These are phyloP conservation scores for Globodera ellingtonae DNA, from an alignment of 1,140 invertebrate genomes.

Conservation along the genomic window DNA sequence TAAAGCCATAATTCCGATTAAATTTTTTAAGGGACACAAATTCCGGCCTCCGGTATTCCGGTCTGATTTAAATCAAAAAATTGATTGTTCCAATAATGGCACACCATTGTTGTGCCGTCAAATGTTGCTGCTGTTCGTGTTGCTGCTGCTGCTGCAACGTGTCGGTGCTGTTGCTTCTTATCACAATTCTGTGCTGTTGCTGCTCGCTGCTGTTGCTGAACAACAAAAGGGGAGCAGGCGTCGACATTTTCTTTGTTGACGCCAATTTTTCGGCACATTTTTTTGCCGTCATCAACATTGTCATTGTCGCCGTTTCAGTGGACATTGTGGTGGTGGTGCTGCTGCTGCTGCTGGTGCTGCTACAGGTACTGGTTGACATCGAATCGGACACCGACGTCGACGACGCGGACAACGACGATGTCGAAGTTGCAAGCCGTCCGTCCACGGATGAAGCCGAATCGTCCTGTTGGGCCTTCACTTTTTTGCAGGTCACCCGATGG, in stretches of 20 bases:
- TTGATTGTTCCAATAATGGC: too few species aligned
- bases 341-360: too few species aligned
- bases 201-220: too few species aligned
- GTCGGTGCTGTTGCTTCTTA: neutral
- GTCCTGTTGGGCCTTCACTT: conserved; percentile 3
- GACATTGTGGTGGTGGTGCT: neutral
- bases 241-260: neutral
- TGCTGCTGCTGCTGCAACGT: neutral
- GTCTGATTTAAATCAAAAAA: too few species aligned
- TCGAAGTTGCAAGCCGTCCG: neutral
- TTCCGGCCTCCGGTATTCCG: too few species aligned
- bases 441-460: neutral
- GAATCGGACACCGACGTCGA: too few species aligned
- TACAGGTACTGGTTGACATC: neutral
- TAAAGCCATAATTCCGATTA: too few species aligned
- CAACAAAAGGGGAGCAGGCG: too few species aligned
- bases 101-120: neutral
- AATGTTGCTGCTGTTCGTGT: neutral
- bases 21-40: too few species aligned
- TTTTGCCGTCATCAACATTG: neutral
- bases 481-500: conserved; percentile 26
- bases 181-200: neutral
- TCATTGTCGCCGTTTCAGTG: neutral
- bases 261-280: neutral
- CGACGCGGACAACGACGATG: too few species aligned